A percentile compares a stretch with the other conserved stretches of the same genome.
phyloP scores from a whole-genome alignment of 2,113 vertebrate species.

The Perca flavescens region DNA sequence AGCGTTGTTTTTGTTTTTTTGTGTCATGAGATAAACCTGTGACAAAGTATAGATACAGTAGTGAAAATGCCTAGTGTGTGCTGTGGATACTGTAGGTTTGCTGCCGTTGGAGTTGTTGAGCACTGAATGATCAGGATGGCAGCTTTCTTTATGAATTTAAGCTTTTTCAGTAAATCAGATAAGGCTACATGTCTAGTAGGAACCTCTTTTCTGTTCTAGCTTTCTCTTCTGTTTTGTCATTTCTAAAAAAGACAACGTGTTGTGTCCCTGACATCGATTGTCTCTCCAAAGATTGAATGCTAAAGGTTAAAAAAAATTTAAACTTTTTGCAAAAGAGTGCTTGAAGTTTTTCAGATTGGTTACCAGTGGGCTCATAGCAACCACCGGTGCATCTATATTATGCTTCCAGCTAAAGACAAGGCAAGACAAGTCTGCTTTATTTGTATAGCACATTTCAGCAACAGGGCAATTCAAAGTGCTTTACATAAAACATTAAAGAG shows the following conservation, averaged over 20 bases:
- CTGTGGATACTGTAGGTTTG: not conserved
- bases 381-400: slow-evolving; percentile 5
- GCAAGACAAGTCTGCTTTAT: no score
- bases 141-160: not conserved
- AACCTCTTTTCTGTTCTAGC: not conserved
- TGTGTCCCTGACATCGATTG: not conserved
- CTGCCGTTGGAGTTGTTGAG: not conserved
- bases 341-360: not conserved
- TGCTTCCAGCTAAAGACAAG: slow-evolving; percentile 12
- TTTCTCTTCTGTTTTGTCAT: not conserved
- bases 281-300: not conserved
- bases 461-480: no score
- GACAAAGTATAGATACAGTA: not conserved
- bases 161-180: not conserved
- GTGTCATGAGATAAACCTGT: not conserved
- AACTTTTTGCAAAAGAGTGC: not conserved
- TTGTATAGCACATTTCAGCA: no score
- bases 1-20: no score
- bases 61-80: no score
- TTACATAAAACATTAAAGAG: no score
- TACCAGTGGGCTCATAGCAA: slow-evolving; percentile 16
- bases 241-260: not conserved
- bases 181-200: slow-evolving; percentile 3
- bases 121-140: not conserved
- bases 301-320: slow-evolving; percentile 4